A percentile compares a stretch with the other conserved stretches of the same genome.
These are phyloP conservation scores for Spilogale gracilis DNA, from an alignment of 2,113 vertebrate species.

Conservation along the genomic window DNA sequence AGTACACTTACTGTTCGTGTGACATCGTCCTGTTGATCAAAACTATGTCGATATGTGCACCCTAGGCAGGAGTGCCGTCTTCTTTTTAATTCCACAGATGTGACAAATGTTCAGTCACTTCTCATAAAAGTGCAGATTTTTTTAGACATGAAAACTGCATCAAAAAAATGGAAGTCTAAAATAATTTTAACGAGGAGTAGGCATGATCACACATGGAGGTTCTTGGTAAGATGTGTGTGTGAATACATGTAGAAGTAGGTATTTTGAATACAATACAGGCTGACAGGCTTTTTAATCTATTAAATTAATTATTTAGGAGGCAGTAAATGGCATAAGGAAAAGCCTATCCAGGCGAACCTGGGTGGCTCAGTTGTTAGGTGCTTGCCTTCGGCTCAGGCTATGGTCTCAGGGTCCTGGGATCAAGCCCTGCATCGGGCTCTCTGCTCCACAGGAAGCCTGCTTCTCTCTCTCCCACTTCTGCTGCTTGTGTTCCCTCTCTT, in stretches of 20 bases:
- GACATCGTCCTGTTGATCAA: background rate
- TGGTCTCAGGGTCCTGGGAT: too few relatives aligned
- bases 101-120: background rate
- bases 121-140: background rate
- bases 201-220: background rate
- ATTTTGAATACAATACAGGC: background rate
- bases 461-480: too few relatives aligned
- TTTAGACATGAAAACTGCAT: constrained; percentile 3
- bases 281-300: background rate
- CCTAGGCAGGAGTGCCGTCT: background rate
- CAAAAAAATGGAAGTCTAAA: background rate
- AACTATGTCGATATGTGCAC: background rate
- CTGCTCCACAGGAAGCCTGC: too few relatives aligned
- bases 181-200: background rate
- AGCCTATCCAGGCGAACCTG: too few relatives aligned
- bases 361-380: too few relatives aligned
- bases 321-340: too few relatives aligned
- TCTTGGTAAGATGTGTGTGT: background rate
- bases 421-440: too few relatives aligned
- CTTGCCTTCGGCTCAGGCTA: too few relatives aligned
- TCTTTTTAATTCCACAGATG: background rate
- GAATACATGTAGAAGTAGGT: background rate
- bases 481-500: too few relatives aligned
- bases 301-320: background rate
- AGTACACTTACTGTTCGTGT: background rate